Evolutionary conservation across 2,113 vertebrate genomes (phyloP).

Genomic region (Pionites leucogaster): DNA sequence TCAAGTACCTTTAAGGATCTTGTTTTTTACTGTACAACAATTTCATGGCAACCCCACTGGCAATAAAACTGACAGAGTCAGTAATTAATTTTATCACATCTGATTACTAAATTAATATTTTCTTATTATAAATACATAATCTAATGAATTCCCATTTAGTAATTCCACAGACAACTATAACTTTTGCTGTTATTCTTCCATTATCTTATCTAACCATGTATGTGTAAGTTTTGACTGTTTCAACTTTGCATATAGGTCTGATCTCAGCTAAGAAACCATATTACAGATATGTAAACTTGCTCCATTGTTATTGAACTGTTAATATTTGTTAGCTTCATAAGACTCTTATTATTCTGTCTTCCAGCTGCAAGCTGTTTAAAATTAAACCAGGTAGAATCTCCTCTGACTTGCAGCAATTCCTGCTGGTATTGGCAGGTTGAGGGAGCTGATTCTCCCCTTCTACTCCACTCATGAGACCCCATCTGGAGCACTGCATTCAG

Average conservation of each 20-base stretch:
- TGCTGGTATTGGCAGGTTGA: not conserved
- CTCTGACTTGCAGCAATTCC: not conserved
- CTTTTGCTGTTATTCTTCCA: not conserved
- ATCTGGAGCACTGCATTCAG: not conserved
- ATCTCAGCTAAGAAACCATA: not conserved
- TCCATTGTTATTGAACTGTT: not conserved
- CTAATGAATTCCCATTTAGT: not conserved
- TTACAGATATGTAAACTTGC: not conserved
- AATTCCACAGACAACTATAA: not conserved
- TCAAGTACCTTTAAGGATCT: not conserved
- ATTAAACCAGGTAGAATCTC: not conserved
- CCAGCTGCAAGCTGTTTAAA: not conserved
- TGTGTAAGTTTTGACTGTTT: not conserved
- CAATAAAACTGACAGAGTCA: not conserved
- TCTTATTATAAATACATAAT: not conserved
- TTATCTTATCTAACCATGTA: not conserved
- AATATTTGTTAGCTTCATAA: not conserved
- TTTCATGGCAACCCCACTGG: not conserved
- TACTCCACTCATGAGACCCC: not conserved
- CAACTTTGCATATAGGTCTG: not conserved
- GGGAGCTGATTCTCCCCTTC: not conserved
- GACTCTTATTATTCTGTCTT: not conserved
- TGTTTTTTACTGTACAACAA: not conserved
- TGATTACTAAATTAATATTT: constrained; percentile 13
- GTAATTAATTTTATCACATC: not conserved